These are phyloP conservation scores for Bufotes viridis DNA, from an alignment of 2,797 vertebrate genomes.

Conservation along the genomic window DNA sequence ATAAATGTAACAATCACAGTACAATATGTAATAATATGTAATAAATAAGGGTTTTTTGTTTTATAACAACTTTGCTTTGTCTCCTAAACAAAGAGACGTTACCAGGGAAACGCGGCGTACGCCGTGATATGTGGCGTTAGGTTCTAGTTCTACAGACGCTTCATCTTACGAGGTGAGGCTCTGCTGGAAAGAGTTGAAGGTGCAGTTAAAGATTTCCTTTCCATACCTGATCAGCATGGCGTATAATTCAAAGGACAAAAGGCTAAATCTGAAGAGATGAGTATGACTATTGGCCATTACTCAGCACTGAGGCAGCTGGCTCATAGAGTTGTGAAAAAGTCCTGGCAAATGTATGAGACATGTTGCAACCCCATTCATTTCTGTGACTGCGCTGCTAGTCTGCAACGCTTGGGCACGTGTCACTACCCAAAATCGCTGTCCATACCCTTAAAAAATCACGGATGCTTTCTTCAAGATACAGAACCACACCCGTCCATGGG, in stretches of 20 bases:
- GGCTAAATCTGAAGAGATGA: not conserved
- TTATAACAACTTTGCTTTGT: not conserved
- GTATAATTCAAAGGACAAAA: not conserved
- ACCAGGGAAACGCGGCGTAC: not conserved
- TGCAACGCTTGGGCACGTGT: too few species aligned
- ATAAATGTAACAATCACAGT: too few species aligned
- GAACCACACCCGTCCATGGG: too few species aligned
- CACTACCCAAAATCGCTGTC: too few species aligned
- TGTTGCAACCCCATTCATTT: too few species aligned
- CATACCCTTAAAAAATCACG: too few species aligned
- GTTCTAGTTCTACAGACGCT: not conserved
- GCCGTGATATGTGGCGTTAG: not conserved
- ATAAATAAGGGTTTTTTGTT: not conserved
- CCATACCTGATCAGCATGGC: not conserved
- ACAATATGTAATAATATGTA: too few species aligned
- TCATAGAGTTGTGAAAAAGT: constrained; percentile 26
- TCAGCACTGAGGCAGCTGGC: constrained; percentile 27
- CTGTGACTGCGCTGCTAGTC: too few species aligned
- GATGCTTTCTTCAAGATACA: too few species aligned
- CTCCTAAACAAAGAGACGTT: not conserved
- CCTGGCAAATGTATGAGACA: too few species aligned
- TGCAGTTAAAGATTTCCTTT: not conserved
- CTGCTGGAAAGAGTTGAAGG: not conserved
- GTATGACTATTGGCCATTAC: constrained; percentile 10
- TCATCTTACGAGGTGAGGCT: not conserved